These are phyloP conservation scores for Nyleta sp. DNA, from an alignment of 2,888 invertebrate species.

Conservation along the genomic window DNA sequence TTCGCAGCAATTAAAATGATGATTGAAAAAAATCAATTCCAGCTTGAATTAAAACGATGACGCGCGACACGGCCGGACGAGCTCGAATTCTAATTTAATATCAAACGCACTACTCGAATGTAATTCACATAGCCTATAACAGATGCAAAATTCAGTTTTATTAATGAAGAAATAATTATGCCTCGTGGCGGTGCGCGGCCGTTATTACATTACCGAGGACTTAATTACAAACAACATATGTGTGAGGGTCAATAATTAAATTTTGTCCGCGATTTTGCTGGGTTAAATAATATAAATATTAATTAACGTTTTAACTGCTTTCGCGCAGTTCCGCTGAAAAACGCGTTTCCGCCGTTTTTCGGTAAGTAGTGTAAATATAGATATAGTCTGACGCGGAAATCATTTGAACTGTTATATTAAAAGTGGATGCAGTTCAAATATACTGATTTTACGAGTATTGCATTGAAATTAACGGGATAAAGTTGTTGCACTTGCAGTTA, in stretches of 20 bases:
- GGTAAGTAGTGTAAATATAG: background rate
- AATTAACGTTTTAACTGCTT: constrained; percentile 18
- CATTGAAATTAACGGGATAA: too few species aligned
- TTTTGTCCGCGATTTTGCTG: constrained; percentile 18
- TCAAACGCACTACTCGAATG: constrained; percentile 21
- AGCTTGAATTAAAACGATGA: constrained; percentile 28
- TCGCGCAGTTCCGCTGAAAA: background rate
- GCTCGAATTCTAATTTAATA: constrained; percentile 30
- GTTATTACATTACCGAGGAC: constrained; percentile 45
- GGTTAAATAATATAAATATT: constrained; percentile 43
- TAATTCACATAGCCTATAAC: constrained; percentile 43
- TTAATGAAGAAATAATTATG: constrained; percentile 59
- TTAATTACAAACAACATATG: constrained; percentile 45
- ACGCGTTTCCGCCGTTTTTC: background rate
- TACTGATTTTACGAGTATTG: too few species aligned
- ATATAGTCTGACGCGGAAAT: constrained; percentile 4
- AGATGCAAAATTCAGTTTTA: constrained; percentile 38
- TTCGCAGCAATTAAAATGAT: constrained; percentile 28
- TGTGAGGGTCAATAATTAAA: constrained; percentile 50
- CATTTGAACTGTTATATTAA: too few species aligned
- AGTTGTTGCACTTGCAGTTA: too few species aligned
- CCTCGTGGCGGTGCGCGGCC: constrained; percentile 23
- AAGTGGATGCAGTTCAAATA: too few species aligned
- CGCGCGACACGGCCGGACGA: background rate
- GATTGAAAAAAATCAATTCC: constrained; percentile 33